A percentile compares a stretch with the other conserved stretches of the same genome.
Conservation (phyloP, 2,113 vertebrate genomes). For the Ceratotherium simum region DNA sequence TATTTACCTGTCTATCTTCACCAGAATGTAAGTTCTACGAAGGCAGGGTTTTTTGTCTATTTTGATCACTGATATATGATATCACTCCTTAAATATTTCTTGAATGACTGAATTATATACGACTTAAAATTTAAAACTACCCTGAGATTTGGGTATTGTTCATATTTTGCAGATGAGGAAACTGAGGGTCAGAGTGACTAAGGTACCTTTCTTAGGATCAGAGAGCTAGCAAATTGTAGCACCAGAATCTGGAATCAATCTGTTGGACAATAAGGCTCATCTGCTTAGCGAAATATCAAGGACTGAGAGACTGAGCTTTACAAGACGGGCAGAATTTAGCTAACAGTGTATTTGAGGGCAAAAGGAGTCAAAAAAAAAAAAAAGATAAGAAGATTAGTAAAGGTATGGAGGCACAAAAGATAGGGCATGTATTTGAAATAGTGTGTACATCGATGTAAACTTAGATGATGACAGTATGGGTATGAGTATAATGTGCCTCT, state of each 20-base stretch:
- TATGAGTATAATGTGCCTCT: neutral
- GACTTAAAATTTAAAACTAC: constrained; percentile 7
- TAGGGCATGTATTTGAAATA: neutral
- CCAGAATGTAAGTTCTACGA: neutral
- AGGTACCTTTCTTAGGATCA: constrained; percentile 8
- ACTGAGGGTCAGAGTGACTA: neutral
- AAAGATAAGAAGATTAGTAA: neutral
- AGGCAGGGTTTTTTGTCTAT: neutral
- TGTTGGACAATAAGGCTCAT: neutral
- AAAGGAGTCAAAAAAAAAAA: neutral
- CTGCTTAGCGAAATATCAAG: neutral
- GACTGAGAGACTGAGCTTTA: neutral
- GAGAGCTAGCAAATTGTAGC: neutral
- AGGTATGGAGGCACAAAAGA: neutral
- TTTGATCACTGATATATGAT: neutral
- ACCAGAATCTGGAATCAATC: neutral
- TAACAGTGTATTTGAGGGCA: neutral
- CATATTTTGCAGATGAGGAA: neutral
- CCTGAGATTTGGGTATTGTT: neutral
- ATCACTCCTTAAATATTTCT: constrained; percentile 8
- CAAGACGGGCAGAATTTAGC: neutral
- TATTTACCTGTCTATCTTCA: neutral
- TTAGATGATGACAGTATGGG: neutral
- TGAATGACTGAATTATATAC: neutral
- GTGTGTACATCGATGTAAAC: neutral